Evolutionary conservation across 2,888 invertebrate species (phyloP).

Genomic region (Lithophane semibrunnea): DNA sequence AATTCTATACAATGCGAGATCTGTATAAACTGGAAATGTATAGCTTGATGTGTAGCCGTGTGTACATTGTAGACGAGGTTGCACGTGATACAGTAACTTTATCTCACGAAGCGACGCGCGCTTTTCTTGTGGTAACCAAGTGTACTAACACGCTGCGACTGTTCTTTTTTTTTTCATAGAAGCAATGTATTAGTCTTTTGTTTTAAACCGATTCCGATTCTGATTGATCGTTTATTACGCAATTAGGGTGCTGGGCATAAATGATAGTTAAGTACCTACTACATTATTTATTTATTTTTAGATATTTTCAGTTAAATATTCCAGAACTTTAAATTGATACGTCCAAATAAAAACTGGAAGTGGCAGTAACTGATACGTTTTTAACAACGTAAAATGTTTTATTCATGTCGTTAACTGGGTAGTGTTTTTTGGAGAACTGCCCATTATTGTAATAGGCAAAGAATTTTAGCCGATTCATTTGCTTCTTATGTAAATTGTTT

Average conservation of each 20-base stretch:
- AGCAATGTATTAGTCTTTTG: no score
- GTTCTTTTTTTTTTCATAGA: no score
- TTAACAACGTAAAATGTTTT: conserved; percentile 47
- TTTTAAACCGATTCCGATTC: no score
- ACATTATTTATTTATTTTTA: neutral
- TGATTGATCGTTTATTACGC: no score
- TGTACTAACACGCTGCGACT: neutral
- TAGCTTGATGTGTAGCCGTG: no score
- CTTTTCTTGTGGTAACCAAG: neutral
- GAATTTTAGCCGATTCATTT: conserved; percentile 18
- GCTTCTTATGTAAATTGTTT: conserved; percentile 30
- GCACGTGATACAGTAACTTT: conserved; percentile 19
- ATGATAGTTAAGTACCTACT: neutral
- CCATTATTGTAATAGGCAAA: conserved; percentile 19
- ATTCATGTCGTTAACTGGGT: conserved; percentile 42
- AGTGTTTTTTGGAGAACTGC: conserved; percentile 43
- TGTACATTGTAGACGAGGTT: conserved; percentile 26
- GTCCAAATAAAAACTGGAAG: conserved; percentile 6
- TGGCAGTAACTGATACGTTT: conserved; percentile 20
- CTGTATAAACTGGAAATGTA: no score
- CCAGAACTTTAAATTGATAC: neutral
- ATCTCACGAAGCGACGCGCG: neutral
- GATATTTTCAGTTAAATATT: neutral
- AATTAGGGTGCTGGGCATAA: neutral
- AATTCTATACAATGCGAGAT: no score